Conservation (phyloP, 2,113 vertebrate genomes). For the Lasiurus borealis region DNA sequence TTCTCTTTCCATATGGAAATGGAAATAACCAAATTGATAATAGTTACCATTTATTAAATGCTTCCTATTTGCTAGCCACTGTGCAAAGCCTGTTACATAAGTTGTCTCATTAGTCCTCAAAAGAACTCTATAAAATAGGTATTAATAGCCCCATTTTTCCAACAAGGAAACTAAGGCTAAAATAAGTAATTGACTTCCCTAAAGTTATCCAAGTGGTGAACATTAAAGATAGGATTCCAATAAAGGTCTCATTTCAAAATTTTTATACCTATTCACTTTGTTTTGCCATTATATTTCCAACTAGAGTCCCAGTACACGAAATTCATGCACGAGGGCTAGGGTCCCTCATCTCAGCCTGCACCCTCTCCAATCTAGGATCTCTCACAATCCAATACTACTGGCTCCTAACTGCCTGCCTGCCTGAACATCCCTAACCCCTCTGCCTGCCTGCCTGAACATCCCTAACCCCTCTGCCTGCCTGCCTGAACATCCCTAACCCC, state of each 20-base stretch:
- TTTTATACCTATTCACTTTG: neutral
- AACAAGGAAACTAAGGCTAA: neutral
- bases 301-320: too few relatives aligned
- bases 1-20: neutral
- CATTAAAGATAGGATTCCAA: neutral
- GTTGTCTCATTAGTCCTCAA: neutral
- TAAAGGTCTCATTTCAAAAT: neutral
- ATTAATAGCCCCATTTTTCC: constrained; percentile 26
- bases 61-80: neutral
- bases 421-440: too few relatives aligned
- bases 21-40: constrained; percentile 49
- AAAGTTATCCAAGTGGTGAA: neutral
- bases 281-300: neutral
- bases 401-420: too few relatives aligned
- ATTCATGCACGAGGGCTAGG: too few relatives aligned
- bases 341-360: too few relatives aligned
- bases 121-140: neutral
- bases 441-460: too few relatives aligned
- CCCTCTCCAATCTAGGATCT: too few relatives aligned
- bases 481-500: too few relatives aligned
- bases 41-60: neutral
- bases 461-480: too few relatives aligned
- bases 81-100: neutral
- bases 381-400: too few relatives aligned
- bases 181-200: neutral